A percentile compares a stretch with the other conserved stretches of the same genome.
Conservation (phyloP, 2,113 vertebrate species). For the Lucifuga dentata region DNA sequence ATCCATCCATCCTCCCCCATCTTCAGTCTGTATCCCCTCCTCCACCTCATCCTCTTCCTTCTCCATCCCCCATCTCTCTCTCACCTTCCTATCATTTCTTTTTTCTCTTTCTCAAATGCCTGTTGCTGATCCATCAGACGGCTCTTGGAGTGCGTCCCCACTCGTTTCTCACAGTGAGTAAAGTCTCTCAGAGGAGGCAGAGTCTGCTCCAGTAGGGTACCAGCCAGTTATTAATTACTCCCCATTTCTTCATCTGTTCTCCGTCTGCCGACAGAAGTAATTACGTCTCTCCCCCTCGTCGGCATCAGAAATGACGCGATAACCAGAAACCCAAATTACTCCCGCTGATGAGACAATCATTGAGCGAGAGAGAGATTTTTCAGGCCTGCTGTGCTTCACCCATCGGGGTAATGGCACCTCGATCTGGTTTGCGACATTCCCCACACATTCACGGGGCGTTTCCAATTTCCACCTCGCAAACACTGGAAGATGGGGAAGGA, state of each 20-base stretch:
- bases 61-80: constrained; percentile 41
- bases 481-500: constrained; percentile 60
- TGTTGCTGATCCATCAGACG: constrained; percentile 69
- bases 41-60: constrained; percentile 52
- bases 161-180: constrained; percentile 64
- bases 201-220: constrained; percentile 58
- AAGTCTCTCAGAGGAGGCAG: constrained; percentile 56
- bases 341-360: constrained; percentile 80
- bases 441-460: constrained; percentile 58
- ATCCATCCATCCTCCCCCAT: constrained; percentile 70
- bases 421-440: constrained; percentile 51
- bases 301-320: constrained; percentile 78
- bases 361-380: constrained; percentile 66
- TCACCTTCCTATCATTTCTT: constrained; percentile 55
- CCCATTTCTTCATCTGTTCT: constrained; percentile 70
- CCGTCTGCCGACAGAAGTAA: constrained; percentile 74
- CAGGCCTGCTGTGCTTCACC: constrained; percentile 61
- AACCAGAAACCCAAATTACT: constrained; percentile 80
- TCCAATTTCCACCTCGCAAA: constrained; percentile 75
- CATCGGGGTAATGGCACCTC: constrained; percentile 58
- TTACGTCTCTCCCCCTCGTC: constrained; percentile 69
- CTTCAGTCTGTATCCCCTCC: constrained; percentile 47
- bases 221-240: constrained; percentile 80
- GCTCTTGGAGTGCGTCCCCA: constrained; percentile 50
- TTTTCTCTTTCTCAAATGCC: constrained; percentile 45